Percentiles rank a stretch among this genome's conserved stretches.
Conservation (phyloP, 2,113 vertebrate genomes). For the Thunnus maccoyii region DNA sequence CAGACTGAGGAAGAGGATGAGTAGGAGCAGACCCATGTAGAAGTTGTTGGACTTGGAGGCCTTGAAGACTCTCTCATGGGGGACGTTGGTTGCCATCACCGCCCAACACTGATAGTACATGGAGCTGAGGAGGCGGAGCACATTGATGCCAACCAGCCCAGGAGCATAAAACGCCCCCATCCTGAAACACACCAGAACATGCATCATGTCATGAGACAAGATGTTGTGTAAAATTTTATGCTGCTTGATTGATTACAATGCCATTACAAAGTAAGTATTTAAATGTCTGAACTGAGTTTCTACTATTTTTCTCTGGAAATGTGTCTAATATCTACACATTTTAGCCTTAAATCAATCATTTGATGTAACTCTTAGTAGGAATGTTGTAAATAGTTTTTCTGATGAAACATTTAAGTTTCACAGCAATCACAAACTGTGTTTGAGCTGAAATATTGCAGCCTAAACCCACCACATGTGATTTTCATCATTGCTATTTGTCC, state of each 20-base stretch:
- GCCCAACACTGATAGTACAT: conserved; percentile 99
- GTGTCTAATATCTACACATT: background rate
- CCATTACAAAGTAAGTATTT: too few species aligned
- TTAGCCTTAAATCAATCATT: background rate
- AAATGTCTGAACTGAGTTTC: too few species aligned
- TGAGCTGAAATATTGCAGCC: too few species aligned
- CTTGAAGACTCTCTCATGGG: conserved; percentile 96
- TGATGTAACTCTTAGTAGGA: too few species aligned
- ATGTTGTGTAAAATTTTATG: background rate
- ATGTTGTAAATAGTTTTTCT: too few species aligned
- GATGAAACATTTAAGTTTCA: too few species aligned
- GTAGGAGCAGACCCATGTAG: conserved; percentile 96
- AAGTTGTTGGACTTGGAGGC: conserved; percentile 99
- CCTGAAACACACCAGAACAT: conserved; percentile 66
- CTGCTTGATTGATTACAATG: too few species aligned
- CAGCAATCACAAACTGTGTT: too few species aligned
- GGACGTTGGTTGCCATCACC: conserved; percentile 97
- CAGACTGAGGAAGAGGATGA: conserved; percentile 97
- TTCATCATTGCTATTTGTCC: too few species aligned
- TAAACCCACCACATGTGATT: too few species aligned
- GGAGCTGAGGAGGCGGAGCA: conserved; percentile 95
- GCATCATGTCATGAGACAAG: background rate
- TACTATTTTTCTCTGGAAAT: too few species aligned
- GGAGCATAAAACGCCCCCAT: conserved; percentile 99
- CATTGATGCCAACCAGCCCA: conserved; percentile 96